phyloP scores from a whole-genome alignment of 1,140 invertebrate species.

The Diachasma alloeum region DNA sequence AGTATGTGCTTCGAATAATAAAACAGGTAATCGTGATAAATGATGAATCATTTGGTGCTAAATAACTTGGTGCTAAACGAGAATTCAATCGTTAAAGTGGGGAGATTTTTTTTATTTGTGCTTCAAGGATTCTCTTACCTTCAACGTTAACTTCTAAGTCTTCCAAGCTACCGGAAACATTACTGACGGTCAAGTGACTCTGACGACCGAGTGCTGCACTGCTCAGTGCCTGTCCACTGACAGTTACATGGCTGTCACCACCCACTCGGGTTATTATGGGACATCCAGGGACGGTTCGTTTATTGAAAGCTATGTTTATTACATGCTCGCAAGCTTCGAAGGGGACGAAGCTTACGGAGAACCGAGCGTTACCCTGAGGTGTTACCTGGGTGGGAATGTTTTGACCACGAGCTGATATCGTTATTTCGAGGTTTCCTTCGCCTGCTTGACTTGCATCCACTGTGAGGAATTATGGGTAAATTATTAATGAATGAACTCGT shows the following conservation, averaged over 20 bases:
- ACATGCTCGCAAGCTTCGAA: constrained; percentile 92
- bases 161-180: constrained; percentile 82
- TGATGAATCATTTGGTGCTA: neutral
- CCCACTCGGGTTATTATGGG: constrained; percentile 80
- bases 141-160: constrained; percentile 95
- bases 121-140: constrained; percentile 71
- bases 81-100: neutral
- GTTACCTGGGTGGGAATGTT: constrained; percentile 98
- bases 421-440: constrained; percentile 97
- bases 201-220: constrained; percentile 71
- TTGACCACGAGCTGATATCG: constrained; percentile 90
- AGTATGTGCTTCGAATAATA: neutral
- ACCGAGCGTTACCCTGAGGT: constrained; percentile 86
- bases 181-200: constrained; percentile 73
- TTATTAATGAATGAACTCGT: too few relatives aligned
- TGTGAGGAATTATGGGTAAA: constrained; percentile 45
- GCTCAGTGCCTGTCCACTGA: constrained; percentile 74
- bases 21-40: neutral
- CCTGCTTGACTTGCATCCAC: constrained; percentile 97
- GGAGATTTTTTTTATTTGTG: neutral
- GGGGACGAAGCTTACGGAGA: constrained; percentile 95
- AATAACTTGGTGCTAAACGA: neutral
- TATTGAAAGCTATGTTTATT: constrained; percentile 97
- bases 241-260: constrained; percentile 75
- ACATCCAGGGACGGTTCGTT: constrained; percentile 82